Conservation (phyloP, 2,888 invertebrate genomes). For the Macrosoma leucophasiata region DNA sequence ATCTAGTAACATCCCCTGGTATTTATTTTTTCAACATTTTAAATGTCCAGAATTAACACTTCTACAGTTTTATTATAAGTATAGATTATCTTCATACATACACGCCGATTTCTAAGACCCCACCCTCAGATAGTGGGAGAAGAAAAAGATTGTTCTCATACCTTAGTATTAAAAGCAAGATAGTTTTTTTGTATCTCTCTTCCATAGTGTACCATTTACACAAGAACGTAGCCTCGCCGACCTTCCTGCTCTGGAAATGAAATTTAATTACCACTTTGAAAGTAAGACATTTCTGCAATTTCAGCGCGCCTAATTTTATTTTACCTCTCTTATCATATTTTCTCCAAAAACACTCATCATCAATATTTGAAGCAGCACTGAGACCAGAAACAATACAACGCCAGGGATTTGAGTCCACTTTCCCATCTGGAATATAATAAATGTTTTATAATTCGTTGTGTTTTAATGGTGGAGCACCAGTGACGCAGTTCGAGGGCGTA, state of each 20-base stretch:
- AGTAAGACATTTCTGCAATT: not conserved
- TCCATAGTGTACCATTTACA: conserved; percentile 55
- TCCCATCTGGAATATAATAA: conserved; percentile 30
- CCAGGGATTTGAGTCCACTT: conserved; percentile 41
- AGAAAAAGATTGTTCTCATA: conserved; percentile 18
- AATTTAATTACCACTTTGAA: too few relatives aligned
- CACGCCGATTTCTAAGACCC: too few relatives aligned
- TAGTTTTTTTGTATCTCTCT: conserved; percentile 39
- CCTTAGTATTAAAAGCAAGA: conserved; percentile 49
- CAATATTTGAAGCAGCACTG: conserved; percentile 50
- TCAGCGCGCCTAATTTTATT: not conserved
- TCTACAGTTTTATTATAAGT: too few relatives aligned
- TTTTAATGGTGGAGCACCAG: not conserved
- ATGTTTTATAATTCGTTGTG: not conserved
- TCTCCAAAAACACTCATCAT: conserved; percentile 59
- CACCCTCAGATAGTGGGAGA: too few relatives aligned
- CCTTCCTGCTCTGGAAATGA: conserved; percentile 40
- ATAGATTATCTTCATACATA: too few relatives aligned
- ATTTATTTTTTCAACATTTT: too few relatives aligned
- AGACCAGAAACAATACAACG: conserved; percentile 42
- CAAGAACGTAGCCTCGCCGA: conserved; percentile 45
- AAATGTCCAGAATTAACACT: too few relatives aligned
- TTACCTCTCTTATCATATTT: conserved; percentile 50
- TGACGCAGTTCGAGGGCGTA: too few relatives aligned
- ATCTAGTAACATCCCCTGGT: too few relatives aligned